These are phyloP conservation scores for Gracilinanus agilis DNA, from an alignment of 2,113 vertebrate species.

Conservation along the genomic window DNA sequence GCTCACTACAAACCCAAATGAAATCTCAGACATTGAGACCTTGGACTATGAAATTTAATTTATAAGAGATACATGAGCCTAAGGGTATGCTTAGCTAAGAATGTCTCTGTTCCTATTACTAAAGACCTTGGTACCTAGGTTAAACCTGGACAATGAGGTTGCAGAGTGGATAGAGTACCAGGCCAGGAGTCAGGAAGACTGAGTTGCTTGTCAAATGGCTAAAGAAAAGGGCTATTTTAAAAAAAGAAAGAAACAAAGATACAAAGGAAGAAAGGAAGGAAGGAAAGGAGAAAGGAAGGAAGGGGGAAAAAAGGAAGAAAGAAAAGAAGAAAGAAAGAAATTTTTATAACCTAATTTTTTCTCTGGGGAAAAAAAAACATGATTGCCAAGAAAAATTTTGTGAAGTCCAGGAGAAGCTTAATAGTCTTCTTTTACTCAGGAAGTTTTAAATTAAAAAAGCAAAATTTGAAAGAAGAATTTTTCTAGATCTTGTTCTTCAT, in stretches of 20 bases:
- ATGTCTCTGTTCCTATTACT: neutral
- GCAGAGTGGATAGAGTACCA: no score
- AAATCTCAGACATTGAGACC: neutral
- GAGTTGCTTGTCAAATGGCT: neutral
- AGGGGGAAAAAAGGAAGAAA: no score
- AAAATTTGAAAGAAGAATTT: neutral
- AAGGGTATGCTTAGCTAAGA: neutral
- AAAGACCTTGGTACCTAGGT: neutral
- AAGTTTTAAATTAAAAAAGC: neutral
- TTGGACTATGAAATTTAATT: neutral
- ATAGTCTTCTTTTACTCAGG: neutral
- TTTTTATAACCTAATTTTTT: neutral
- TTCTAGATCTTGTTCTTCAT: neutral
- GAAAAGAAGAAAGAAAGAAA: neutral
- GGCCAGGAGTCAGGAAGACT: no score
- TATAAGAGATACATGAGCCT: neutral
- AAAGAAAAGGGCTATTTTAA: no score
- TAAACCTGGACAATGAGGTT: no score
- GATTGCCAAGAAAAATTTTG: neutral
- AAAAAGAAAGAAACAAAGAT: no score
- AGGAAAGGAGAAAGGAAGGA: no score
- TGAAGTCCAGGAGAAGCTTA: neutral
- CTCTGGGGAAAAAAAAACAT: neutral
- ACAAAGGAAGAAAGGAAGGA: no score
- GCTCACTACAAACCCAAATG: neutral